These are phyloP conservation scores for Eilema griseolum DNA, from an alignment of 2,888 invertebrate species.

Conservation along the genomic window DNA sequence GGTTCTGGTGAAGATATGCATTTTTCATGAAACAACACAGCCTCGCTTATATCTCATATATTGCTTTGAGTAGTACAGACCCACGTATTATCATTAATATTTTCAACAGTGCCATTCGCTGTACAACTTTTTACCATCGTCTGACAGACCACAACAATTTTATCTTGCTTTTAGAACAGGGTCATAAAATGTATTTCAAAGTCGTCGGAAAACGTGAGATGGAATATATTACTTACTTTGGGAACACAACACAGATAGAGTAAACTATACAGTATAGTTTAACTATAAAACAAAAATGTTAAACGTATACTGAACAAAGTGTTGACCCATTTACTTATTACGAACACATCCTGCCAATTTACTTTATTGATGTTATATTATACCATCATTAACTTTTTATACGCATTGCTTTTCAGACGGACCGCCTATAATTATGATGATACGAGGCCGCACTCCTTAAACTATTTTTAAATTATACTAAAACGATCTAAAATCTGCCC, in stretches of 20 bases:
- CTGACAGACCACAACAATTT: slow-evolving; percentile 67
- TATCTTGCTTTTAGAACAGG: slow-evolving; percentile 67
- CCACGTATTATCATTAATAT: slow-evolving; percentile 70
- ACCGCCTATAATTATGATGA: slow-evolving; percentile 81
- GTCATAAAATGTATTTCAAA: slow-evolving; percentile 67
- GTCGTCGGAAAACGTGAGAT: slow-evolving; percentile 61
- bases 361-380: slow-evolving; percentile 83
- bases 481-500: slow-evolving; percentile 72
- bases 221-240: slow-evolving; percentile 64
- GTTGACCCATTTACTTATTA: slow-evolving; percentile 79
- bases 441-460: slow-evolving; percentile 75
- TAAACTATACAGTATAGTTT: slow-evolving; percentile 33
- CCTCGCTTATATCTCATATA: slow-evolving; percentile 70
- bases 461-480: slow-evolving; percentile 82
- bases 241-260: slow-evolving; percentile 46
- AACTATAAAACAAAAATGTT: slow-evolving; percentile 44
- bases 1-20: slow-evolving; percentile 78
- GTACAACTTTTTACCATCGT: slow-evolving; percentile 69
- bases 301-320: slow-evolving; percentile 61
- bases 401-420: slow-evolving; percentile 70
- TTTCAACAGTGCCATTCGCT: slow-evolving; percentile 69
- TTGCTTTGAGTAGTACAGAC: slow-evolving; percentile 62
- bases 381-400: slow-evolving; percentile 83
- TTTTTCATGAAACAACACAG: slow-evolving; percentile 86
- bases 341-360: slow-evolving; percentile 82